phyloP scores from a whole-genome alignment of 2,113 vertebrate genomes.

The Aldabrachelys gigantea region DNA sequence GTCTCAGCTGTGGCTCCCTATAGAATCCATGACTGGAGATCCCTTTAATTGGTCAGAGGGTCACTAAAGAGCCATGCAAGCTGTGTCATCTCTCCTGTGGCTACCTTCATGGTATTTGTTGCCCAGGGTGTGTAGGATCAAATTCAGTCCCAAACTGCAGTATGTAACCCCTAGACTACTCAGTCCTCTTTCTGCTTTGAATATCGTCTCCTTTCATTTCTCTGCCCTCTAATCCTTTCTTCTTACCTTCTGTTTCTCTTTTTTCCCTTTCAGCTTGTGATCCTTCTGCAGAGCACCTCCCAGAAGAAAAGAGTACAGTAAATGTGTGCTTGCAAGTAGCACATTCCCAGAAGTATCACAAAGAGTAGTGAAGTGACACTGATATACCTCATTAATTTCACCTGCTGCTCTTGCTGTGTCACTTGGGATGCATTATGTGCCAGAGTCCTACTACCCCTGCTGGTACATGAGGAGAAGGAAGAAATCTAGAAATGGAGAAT shows the following conservation, averaged over 20 bases:
- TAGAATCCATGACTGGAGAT: fast-evolving
- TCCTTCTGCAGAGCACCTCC: neutral
- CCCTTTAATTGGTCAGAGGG: neutral
- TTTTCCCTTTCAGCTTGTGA: neutral
- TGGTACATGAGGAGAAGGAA: neutral
- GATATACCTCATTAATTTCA: neutral
- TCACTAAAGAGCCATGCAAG: neutral
- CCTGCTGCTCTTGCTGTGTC: fast-evolving
- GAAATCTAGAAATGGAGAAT: neutral
- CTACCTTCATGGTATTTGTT: neutral
- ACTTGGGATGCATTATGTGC: neutral
- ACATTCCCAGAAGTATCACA: neutral
- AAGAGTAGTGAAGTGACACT: neutral
- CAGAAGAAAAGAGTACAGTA: neutral
- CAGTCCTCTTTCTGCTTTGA: neutral
- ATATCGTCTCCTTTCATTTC: neutral
- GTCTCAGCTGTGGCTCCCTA: neutral
- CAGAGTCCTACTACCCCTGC: neutral
- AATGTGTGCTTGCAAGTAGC: neutral
- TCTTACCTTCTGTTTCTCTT: neutral
- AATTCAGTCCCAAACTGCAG: neutral
- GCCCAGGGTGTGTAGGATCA: neutral
- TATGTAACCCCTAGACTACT: neutral
- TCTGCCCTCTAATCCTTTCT: fast-evolving
- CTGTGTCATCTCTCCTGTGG: neutral